phyloP scores from a whole-genome alignment of 2,113 vertebrate genomes.

The Zootoca vivipara region DNA sequence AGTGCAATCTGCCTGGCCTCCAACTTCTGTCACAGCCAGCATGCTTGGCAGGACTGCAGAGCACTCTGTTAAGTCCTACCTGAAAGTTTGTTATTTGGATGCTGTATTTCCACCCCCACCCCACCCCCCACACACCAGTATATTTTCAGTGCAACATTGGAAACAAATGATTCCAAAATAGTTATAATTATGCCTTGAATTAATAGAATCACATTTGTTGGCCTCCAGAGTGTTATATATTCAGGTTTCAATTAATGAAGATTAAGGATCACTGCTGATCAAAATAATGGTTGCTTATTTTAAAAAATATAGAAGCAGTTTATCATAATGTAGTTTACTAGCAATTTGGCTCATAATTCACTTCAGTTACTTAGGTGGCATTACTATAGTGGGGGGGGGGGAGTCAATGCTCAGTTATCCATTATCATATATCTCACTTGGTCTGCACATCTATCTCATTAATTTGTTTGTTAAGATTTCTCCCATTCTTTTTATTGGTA shows the following conservation, averaged over 20 bases:
- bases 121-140: too few relatives aligned
- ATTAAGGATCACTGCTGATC: constrained; percentile 39
- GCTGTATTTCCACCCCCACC: too few relatives aligned
- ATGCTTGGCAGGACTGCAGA: too few relatives aligned
- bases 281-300: constrained; percentile 43
- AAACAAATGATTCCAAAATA: background rate
- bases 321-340: constrained; percentile 18
- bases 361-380: constrained; percentile 17
- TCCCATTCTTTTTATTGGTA: constrained; percentile 43
- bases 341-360: constrained; percentile 47
- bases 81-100: background rate
- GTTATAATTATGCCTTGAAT: constrained; percentile 9
- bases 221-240: constrained; percentile 14
- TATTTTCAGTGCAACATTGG: background rate
- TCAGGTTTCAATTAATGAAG: constrained; percentile 20
- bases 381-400: background rate
- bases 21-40: too few relatives aligned
- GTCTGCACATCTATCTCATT: constrained; percentile 47
- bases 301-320: constrained; percentile 38
- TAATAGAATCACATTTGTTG: constrained; percentile 31
- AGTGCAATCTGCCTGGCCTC: too few relatives aligned
- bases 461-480: constrained; percentile 52
- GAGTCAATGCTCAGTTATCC: constrained; percentile 35
- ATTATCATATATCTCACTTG: constrained; percentile 38
- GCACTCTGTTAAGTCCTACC: too few relatives aligned